A percentile compares a stretch with the other conserved stretches of the same genome.
These are phyloP conservation scores for Diarsia mendica DNA, from an alignment of 2,888 invertebrate genomes.

Conservation along the genomic window DNA sequence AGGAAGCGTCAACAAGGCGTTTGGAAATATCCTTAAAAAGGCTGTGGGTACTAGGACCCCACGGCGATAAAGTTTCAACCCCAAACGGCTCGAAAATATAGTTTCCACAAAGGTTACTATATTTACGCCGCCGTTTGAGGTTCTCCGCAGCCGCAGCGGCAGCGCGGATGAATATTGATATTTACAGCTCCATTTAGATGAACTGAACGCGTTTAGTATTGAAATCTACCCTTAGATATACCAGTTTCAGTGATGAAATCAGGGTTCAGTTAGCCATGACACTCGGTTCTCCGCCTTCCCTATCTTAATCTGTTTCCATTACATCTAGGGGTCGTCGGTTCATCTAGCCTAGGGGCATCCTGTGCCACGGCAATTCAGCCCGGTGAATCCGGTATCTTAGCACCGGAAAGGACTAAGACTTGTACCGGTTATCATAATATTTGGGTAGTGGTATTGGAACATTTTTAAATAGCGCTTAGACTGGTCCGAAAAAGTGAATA, in stretches of 20 bases:
- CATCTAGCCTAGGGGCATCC: constrained; percentile 11
- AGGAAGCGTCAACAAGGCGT: no score
- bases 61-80: no score
- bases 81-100: no score
- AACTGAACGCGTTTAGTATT: no score
- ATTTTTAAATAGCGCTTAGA: background rate
- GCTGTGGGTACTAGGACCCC: no score
- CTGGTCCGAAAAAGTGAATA: background rate
- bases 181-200: no score
- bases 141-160: no score
- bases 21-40: no score
- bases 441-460: background rate
- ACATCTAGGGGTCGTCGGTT: background rate
- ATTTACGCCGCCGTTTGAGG: no score
- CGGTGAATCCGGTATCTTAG: background rate
- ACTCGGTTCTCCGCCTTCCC: background rate
- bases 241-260: background rate
- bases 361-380: constrained; percentile 18
- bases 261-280: background rate
- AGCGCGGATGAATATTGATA: no score
- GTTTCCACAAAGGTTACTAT: no score
- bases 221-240: background rate
- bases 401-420: background rate
- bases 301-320: background rate
- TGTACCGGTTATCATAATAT: constrained; percentile 8